Evolutionary conservation across 2,113 vertebrate species (phyloP), one percentile per base, ranked within the genome.

Genomic region (Petrocephalus zakoni): DNA sequence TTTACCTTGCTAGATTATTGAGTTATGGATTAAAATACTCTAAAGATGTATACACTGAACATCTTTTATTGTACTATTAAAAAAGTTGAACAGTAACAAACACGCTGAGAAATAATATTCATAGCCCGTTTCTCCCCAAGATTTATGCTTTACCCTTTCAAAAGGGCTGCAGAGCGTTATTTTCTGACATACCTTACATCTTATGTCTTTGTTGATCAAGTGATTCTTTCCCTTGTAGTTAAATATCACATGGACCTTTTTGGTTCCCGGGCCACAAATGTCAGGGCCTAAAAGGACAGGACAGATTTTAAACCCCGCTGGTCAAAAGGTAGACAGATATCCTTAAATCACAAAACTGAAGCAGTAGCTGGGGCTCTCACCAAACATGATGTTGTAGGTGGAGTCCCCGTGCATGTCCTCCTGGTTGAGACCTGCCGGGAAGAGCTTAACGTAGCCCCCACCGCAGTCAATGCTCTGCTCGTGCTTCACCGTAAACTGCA

Each of bases 211-310:
- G 89, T 96, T 97, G 75, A 96, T 96, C 87, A 97, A 92, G 89
- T 97, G 94, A 91, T 97, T 96, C 92, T 97, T 97, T 91, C 96
- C 96, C 93, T 96, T 95, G 92, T 98, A 96, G 92, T 93, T 93
- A 58, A 97, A 95, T 89, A 98, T 98, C 64, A 97, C 95, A 29
- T 97, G 95, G 52, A 98, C 96, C 89, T 96, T 96, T 92, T 97
- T 97, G 81, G 96, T 98, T 82, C 96, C 95, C 49, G 97, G 96
- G 64, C 97, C 96, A 91, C 96, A 98, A 86, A 98, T 97, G 92
- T 97, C 97, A 90, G 95, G 96, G 88, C 97, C 97, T 97, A 85
- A 89, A 90, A 61, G 25, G 68, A 88, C 11, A 84, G 72, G 22
- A 25, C 11, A 49, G 21, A 61, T 19, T 34, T 86, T 86, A 86